Percentiles rank a stretch among this genome's conserved stretches.
Evolutionary conservation across 2,888 invertebrate species (phyloP).

Genomic region (Siphlonurus alternatus): DNA sequence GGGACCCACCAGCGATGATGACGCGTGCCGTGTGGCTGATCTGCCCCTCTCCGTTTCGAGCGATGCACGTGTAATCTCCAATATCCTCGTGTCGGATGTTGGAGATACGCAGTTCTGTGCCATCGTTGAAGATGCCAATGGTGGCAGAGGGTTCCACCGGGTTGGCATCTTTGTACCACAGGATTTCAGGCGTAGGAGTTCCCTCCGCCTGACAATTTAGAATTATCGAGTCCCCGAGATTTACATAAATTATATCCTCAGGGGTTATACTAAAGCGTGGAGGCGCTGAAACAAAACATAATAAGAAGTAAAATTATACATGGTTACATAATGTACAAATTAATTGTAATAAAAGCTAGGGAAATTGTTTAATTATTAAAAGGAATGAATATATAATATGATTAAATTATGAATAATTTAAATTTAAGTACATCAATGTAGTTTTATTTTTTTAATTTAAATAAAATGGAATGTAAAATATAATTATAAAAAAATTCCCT

Average conservation of each 20-base stretch:
- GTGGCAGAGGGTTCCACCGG: slow-evolving; percentile 78
- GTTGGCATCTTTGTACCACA: slow-evolving; percentile 91
- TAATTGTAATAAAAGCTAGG: too few relatives aligned
- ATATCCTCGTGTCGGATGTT: slow-evolving; percentile 88
- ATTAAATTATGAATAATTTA: too few relatives aligned
- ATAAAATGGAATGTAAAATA: too few relatives aligned
- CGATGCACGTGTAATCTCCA: slow-evolving; percentile 92
- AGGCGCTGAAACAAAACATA: slow-evolving; percentile 41
- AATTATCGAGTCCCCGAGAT: slow-evolving; percentile 88
- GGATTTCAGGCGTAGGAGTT: slow-evolving; percentile 85
- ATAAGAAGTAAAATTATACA: too few relatives aligned
- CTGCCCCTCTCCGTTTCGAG: slow-evolving; percentile 88
- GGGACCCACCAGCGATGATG: slow-evolving; percentile 63
- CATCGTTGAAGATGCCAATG: slow-evolving; percentile 82
- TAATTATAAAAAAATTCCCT: too few relatives aligned
- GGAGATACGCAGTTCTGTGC: slow-evolving; percentile 82
- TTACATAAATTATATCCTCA: slow-evolving; percentile 91
- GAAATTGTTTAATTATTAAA: too few relatives aligned
- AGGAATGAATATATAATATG: too few relatives aligned
- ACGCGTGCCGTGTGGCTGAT: slow-evolving; percentile 91
- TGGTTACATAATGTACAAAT: too few relatives aligned
- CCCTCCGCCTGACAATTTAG: slow-evolving; percentile 94
- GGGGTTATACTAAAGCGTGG: slow-evolving; percentile 91
- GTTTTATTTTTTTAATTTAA: too few relatives aligned
- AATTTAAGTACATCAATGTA: too few relatives aligned